These are phyloP conservation scores for Zapornia atra DNA, from an alignment of 2,113 vertebrate genomes.

Conservation along the genomic window DNA sequence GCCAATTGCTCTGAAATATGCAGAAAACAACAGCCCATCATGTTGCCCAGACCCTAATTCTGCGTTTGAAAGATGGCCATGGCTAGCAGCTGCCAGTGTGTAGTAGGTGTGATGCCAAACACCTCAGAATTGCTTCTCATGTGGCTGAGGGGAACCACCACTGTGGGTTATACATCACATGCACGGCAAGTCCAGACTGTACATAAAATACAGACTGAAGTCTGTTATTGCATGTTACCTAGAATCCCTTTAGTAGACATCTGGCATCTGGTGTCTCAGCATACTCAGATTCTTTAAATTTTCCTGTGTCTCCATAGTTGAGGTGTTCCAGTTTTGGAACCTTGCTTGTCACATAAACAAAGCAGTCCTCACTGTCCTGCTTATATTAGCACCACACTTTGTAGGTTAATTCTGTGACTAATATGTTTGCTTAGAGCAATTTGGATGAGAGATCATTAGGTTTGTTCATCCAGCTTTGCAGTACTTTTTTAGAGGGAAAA, in stretches of 20 bases:
- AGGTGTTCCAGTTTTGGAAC: not conserved
- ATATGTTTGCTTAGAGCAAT: not conserved
- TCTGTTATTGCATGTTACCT: not conserved
- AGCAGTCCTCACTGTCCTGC: not conserved
- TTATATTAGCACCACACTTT: not conserved
- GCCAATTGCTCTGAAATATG: slow-evolving; percentile 45
- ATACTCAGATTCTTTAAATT: not conserved
- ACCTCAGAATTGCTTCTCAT: not conserved
- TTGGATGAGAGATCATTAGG: not conserved
- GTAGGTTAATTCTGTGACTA: not conserved
- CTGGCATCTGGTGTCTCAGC: not conserved
- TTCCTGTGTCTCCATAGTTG: not conserved
- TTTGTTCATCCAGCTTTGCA: not conserved
- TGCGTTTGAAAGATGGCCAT: slow-evolving; percentile 9
- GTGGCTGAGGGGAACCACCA: not conserved
- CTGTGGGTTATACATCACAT: not conserved
- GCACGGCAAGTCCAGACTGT: not conserved
- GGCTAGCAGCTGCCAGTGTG: slow-evolving; percentile 6
- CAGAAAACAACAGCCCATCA: slow-evolving; percentile 31
- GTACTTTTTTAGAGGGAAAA: not conserved
- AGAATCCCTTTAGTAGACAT: not conserved
- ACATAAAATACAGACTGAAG: not conserved
- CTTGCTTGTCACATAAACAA: not conserved
- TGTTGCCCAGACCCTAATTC: slow-evolving; percentile 1
- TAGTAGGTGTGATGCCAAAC: not conserved